A percentile compares a stretch with the other conserved stretches of the same genome.
Conservation (phyloP, 1,140 invertebrate species). For the Caenorhabditis latens region DNA sequence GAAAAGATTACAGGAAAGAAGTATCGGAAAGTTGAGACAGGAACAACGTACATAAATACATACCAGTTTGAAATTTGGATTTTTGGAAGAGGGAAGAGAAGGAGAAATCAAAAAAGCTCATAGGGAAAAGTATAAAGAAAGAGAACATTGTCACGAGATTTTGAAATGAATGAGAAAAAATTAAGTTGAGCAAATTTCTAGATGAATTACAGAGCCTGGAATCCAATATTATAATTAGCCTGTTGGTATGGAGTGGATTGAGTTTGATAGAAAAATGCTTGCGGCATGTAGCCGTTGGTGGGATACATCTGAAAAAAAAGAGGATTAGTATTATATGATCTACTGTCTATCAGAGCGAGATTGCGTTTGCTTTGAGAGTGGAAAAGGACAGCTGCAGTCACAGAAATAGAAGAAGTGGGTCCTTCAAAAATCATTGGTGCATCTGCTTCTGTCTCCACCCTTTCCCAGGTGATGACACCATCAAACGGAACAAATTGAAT, state of each 20-base stretch:
- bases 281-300: neutral
- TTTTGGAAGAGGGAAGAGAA: neutral
- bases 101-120: neutral
- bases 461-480: slow-evolving; percentile 38
- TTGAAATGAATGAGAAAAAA: neutral
- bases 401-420: slow-evolving; percentile 36
- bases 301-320: slow-evolving; percentile 15
- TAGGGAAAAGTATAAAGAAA: neutral
- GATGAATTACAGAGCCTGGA: neutral
- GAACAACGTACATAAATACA: slow-evolving; percentile 52
- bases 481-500: slow-evolving; percentile 45
- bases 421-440: slow-evolving; percentile 39
- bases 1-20: neutral
- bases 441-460: slow-evolving; percentile 5
- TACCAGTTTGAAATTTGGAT: slow-evolving; percentile 42
- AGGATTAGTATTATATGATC: neutral
- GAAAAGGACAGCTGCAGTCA: slow-evolving; percentile 52
- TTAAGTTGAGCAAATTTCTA: neutral
- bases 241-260: neutral
- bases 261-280: neutral
- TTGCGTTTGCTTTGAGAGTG: neutral
- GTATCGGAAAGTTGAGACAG: neutral
- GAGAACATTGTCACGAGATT: slow-evolving; percentile 19
- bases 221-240: neutral
- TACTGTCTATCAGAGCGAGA: neutral